Percentiles rank a stretch among this genome's conserved stretches.
Conservation (phyloP, 2,797 vertebrate genomes). For the Cyclura pinguis region DNA sequence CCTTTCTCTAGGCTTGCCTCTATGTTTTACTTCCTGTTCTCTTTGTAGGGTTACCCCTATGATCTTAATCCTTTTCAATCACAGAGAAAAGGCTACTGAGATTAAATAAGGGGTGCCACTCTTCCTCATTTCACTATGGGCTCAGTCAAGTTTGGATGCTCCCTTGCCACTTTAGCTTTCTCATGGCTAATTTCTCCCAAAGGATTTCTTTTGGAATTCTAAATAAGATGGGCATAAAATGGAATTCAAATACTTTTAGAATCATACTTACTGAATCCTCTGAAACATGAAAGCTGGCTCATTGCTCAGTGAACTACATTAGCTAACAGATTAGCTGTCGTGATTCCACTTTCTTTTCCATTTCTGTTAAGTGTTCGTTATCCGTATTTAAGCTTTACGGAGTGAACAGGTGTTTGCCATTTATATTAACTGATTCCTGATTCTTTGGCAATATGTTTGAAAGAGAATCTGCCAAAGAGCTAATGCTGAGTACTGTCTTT, state of each 20-base stretch:
- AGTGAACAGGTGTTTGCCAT: background rate
- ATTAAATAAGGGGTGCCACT: background rate
- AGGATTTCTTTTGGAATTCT: background rate
- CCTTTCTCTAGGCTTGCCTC: no score
- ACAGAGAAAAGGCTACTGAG: background rate
- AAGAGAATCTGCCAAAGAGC: background rate
- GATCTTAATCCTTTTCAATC: background rate
- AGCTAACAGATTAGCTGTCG: background rate
- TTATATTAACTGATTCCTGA: background rate
- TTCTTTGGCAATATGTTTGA: background rate
- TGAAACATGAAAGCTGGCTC: background rate
- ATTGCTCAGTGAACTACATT: background rate
- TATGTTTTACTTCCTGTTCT: background rate
- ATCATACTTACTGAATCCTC: background rate
- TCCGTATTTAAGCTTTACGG: background rate
- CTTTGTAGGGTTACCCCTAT: background rate
- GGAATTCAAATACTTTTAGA: conserved; percentile 6
- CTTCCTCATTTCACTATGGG: background rate
- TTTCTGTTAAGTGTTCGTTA: background rate
- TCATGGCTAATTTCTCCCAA: background rate
- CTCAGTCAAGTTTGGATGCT: background rate
- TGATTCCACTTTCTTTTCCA: background rate
- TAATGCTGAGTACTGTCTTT: background rate
- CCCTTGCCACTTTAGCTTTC: background rate
- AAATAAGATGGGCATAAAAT: background rate